These are phyloP conservation scores for Anseranas semipalmata DNA, from an alignment of 2,113 vertebrate species.

Conservation along the genomic window DNA sequence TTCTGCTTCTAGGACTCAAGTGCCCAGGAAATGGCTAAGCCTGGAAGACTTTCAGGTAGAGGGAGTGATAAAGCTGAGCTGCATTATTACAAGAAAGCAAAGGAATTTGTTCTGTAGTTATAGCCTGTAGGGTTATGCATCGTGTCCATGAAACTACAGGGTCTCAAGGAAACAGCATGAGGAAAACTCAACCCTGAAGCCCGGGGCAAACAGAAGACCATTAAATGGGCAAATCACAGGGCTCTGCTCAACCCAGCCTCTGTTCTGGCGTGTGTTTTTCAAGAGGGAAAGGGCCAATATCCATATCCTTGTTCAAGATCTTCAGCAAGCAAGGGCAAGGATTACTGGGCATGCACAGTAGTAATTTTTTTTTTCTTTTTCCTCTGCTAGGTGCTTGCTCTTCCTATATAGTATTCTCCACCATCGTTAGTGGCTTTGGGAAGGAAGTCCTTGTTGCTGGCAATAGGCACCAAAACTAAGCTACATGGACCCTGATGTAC, in stretches of 20 bases:
- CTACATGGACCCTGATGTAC: no score
- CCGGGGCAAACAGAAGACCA: background rate
- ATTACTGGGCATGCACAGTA: background rate
- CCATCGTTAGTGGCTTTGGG: background rate
- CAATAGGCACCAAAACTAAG: background rate
- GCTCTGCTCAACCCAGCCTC: background rate
- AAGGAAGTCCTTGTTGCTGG: background rate
- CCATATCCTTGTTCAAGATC: background rate
- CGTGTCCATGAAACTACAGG: background rate
- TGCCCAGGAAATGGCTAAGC: background rate
- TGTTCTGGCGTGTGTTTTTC: background rate
- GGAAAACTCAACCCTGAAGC: background rate
- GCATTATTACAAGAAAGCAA: rapidly evolving
- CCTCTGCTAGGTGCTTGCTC: background rate
- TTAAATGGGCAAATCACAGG: no score
- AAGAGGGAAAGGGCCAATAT: background rate
- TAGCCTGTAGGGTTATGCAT: background rate
- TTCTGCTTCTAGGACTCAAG: background rate
- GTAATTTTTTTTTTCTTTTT: no score
- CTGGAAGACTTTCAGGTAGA: background rate
- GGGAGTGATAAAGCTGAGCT: background rate
- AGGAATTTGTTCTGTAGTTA: background rate
- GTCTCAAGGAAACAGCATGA: background rate
- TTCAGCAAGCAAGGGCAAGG: background rate
- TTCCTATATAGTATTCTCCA: rapidly evolving